Percentiles rank a stretch among this genome's conserved stretches.
These are phyloP conservation scores for Drosophila insularis DNA, from an alignment of 1,140 invertebrate species.

Conservation along the genomic window DNA sequence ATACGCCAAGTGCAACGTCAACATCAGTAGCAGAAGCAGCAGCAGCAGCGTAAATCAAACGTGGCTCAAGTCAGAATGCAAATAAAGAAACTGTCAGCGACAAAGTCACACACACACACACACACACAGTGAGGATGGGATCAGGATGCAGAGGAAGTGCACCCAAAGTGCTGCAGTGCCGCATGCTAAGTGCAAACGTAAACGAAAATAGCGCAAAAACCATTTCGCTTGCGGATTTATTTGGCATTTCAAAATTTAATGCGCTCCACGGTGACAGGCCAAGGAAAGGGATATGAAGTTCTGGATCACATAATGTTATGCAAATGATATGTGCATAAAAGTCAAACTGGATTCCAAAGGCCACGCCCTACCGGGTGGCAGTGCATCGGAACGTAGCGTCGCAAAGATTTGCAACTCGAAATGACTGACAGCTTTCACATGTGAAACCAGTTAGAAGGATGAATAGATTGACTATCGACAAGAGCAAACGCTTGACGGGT, in stretches of 20 bases:
- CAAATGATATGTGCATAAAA: constrained; percentile 82
- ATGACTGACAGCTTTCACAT: constrained; percentile 76
- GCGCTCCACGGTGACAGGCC: constrained; percentile 31
- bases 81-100: constrained; percentile 71
- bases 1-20: constrained; percentile 66
- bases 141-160: constrained; percentile 34
- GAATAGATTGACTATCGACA: constrained; percentile 80
- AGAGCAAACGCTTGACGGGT: constrained; percentile 73
- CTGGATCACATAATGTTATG: constrained; percentile 75
- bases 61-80: constrained; percentile 56
- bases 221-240: constrained; percentile 76
- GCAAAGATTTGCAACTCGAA: constrained; percentile 21
- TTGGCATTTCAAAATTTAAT: constrained; percentile 76
- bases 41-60: constrained; percentile 60
- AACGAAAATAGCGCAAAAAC: constrained; percentile 68
- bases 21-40: constrained; percentile 4
- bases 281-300: neutral
- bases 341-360: constrained; percentile 63
- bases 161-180: constrained; percentile 56
- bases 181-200: constrained; percentile 58
- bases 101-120: constrained; percentile 23
- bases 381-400: neutral
- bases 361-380: constrained; percentile 17
- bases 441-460: constrained; percentile 80
- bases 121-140: neutral